Base-by-base conservation (phyloP, 2,888 invertebrate species). In the Scaeva pyrastri region DNA sequence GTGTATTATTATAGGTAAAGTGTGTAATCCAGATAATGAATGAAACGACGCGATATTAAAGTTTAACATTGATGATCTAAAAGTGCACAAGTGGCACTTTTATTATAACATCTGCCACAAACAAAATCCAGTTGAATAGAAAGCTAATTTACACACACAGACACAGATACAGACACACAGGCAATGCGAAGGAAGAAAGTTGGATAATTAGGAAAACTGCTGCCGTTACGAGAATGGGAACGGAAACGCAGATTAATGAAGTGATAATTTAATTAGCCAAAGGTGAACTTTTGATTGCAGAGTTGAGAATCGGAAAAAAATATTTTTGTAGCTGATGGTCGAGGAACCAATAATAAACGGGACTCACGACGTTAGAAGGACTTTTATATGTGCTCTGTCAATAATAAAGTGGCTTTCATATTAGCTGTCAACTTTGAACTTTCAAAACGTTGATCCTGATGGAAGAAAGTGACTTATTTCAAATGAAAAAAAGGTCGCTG, bases 121-220 rank as follows among this genome's bases (percentile, higher is more conserved):
- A 60, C 55, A 58, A 41, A n/a, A 70, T 76, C 41, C 19, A 31
- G 1, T 10, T 31, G 52, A 68, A 80, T 62, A 43, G 43, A 23
- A 14, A 70, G 68, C 75, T 70, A 39, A 80, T 58, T 74, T 68
- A 26, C n/a, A 68, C n/a, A n/a, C n/a, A n/a, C n/a, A n/a, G n/a
- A n/a, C n/a, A n/a, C n/a, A n/a, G n/a, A n/a, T n/a, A n/a, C n/a
- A n/a, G n/a, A n/a, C n/a, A n/a, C 43, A 19, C 45, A 62, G 45
- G 31, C 31, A 5, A 31, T n/a, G n/a, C 31, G 31, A 31, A 31
- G 8, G 1, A 31, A 31, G 50, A 52, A 80, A 80, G 68, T 80
- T 75, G 41, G 23, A 21, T 80, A 75, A 74, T 75, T 80, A 70
- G 43, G 16, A 19, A 39, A 74, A 70, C 43, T 74, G 16, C 16